Evolutionary conservation across 2,888 invertebrate species (phyloP), one percentile per base, ranked within the genome.

Genomic region (Kuschelorhynchus macadamiae): DNA sequence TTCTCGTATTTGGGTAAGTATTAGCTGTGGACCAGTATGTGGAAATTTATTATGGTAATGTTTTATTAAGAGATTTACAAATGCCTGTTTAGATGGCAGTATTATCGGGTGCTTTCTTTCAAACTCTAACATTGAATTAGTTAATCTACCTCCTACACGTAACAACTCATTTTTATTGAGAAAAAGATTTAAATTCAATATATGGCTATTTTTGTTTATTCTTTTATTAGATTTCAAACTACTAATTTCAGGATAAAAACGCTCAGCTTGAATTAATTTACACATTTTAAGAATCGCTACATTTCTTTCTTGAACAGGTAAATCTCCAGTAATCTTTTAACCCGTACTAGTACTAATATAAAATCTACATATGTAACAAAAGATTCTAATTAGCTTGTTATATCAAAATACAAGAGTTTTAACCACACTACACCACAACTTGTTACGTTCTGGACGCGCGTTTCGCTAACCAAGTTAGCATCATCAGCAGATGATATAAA

Each of bases 131-230:
- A 42, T 16, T 1, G 71, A 11, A 32, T 72, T 42, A 42, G 11
- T 33, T 44, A 71, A 32, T 20, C 72, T 21, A 30, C 69, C 68
- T 1, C 68, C 71, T 36, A 70, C 70, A 16, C 67, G 63, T 16
- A 44, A 44, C 5, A 16, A 16, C 8, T 12, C 25, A 25, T 3
- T 5, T 7, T 25, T 25, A 25, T 25, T 7, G 4, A 25, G 7
- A 7, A 25, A 25, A 25, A 7, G 25, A 25, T 25, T 25, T 25
- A 25, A 7, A 7, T 7, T 25, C 3, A 25, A 5, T 25, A 25
- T 7, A 3, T 3, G 25, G 25, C 25, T 25, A 25, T 7, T 3
- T 25, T 25, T 25, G 7, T 25, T 25, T 25, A 25, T 5, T 5
- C 7, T 3, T 25, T 25, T 25, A 7, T 25, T 3, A 7, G 3